Conservation (phyloP, 2,888 invertebrate genomes). For the Sinopyrophorus schimmeli region DNA sequence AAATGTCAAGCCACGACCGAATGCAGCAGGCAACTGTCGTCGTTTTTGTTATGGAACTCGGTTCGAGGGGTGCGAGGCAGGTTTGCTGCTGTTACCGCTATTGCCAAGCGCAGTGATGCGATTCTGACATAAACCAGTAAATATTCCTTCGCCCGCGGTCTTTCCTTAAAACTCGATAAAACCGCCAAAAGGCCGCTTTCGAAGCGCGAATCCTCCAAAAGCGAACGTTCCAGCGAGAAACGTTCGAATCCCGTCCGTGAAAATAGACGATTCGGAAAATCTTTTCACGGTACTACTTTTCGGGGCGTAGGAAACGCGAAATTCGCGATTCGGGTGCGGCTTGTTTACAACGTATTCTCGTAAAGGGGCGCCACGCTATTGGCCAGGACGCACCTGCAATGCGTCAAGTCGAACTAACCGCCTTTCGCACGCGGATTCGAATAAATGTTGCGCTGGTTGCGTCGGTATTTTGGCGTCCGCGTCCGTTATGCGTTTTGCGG, state of each 20-base stretch:
- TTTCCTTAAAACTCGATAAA: not conserved
- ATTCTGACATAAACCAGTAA: constrained; percentile 56
- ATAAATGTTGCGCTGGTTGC: constrained; percentile 38
- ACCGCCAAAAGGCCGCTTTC: not conserved
- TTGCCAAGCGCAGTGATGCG: constrained; percentile 55
- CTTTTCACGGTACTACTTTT: constrained; percentile 60
- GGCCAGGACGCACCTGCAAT: constrained; percentile 84
- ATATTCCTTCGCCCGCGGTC: constrained; percentile 53
- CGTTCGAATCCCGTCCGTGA: not conserved
- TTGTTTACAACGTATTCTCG: constrained; percentile 69
- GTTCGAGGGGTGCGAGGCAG: constrained; percentile 40
- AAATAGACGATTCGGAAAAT: not conserved
- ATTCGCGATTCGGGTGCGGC: constrained; percentile 68
- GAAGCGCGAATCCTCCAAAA: not conserved
- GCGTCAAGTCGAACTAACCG: constrained; percentile 66
- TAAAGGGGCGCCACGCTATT: constrained; percentile 68
- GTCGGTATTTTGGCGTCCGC: constrained; percentile 40
- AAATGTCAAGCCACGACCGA: constrained; percentile 42
- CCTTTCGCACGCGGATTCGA: constrained; percentile 49
- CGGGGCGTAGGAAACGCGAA: constrained; percentile 61
- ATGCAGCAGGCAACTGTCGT: constrained; percentile 55
- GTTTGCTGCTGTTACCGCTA: constrained; percentile 49
- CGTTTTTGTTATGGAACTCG: constrained; percentile 52
- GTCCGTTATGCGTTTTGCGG: constrained; percentile 47
- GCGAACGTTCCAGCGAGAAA: not conserved